Conservation (phyloP, 2,113 vertebrate species). For the Perca schrenkii region DNA sequence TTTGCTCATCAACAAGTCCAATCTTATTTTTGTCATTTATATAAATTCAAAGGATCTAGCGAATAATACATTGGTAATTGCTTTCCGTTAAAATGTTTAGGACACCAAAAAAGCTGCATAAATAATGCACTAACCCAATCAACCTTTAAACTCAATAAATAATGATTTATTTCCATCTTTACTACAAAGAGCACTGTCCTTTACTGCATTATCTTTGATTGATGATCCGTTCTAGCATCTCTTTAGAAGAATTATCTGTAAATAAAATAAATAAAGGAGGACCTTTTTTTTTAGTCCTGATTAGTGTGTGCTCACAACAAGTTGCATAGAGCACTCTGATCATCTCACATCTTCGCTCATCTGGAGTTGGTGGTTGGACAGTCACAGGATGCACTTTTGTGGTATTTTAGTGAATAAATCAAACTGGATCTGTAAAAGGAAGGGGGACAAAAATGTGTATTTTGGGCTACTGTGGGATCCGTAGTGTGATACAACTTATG, state of each 20-base stretch:
- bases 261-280: neutral
- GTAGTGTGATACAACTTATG: no score
- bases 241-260: neutral
- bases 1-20: neutral
- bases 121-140: neutral
- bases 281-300: neutral
- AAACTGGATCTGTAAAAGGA: constrained; percentile 4
- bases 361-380: neutral
- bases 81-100: neutral
- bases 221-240: neutral
- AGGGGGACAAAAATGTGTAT: neutral
- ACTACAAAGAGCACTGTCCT: neutral
- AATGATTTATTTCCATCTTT: neutral
- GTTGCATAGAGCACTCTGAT: neutral
- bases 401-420: neutral
- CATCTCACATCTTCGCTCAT: neutral
- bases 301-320: neutral
- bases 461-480: neutral
- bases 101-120: neutral
- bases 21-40: neutral
- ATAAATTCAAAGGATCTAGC: neutral
- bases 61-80: neutral
- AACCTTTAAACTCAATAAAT: neutral
- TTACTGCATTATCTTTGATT: neutral
- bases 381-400: neutral